These are phyloP conservation scores for Brachionus sp. DNA, from an alignment of 1,140 invertebrate genomes.

Conservation along the genomic window DNA sequence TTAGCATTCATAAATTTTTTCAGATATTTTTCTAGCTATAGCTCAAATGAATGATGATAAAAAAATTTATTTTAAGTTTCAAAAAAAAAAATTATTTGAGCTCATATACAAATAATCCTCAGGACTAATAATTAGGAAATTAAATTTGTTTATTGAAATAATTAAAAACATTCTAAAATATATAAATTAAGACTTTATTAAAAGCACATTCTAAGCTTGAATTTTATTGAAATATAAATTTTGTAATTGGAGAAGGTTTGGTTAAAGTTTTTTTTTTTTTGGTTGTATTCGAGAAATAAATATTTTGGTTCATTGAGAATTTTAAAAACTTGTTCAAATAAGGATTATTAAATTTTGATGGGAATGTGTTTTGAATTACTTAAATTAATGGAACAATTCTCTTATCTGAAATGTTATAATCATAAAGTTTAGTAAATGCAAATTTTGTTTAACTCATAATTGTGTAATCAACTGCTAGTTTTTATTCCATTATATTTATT, in stretches of 20 bases:
- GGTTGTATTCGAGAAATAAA: not conserved
- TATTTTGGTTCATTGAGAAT: not conserved
- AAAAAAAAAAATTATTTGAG: too few species aligned
- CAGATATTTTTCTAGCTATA: not conserved
- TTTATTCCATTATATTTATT: not conserved
- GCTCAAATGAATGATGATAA: not conserved
- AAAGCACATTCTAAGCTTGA: too few species aligned
- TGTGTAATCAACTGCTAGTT: constrained; percentile 33
- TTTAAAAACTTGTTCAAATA: not conserved
- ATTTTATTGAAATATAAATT: not conserved
- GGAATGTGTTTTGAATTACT: not conserved
- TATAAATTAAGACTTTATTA: too few species aligned
- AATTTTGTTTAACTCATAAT: constrained; percentile 11
- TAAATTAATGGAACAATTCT: not conserved
- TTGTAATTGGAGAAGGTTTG: not conserved
- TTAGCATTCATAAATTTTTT: not conserved
- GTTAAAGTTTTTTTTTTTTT: not conserved
- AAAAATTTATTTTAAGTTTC: not conserved
- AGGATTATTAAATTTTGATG: not conserved
- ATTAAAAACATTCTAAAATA: too few species aligned
- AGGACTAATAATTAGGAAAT: too few species aligned
- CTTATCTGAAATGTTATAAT: not conserved
- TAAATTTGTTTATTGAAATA: too few species aligned
- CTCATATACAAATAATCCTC: too few species aligned
- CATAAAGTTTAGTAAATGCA: not conserved